A percentile compares a stretch with the other conserved stretches of the same genome.
Evolutionary conservation across 2,113 vertebrate genomes (phyloP).

Genomic region (Ptilorrhoa leucosticta): DNA sequence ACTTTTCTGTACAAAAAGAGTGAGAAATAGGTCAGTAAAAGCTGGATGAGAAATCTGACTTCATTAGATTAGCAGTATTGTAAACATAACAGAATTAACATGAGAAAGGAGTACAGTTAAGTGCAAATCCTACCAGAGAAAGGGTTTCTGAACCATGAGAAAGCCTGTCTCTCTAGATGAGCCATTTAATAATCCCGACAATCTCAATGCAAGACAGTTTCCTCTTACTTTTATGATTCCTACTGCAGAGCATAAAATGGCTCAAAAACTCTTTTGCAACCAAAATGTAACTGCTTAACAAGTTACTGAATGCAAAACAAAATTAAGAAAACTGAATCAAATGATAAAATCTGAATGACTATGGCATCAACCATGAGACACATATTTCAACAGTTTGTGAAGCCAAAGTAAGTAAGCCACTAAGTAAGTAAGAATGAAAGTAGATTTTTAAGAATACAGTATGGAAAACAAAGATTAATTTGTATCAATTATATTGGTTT

Average conservation of each 20-base stretch:
- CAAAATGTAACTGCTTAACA: neutral
- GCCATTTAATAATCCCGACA: neutral
- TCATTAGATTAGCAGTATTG: neutral
- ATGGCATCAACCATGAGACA: neutral
- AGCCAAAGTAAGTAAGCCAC: neutral
- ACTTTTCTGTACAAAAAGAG: neutral
- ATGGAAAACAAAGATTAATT: neutral
- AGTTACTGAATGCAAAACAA: neutral
- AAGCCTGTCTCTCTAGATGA: neutral
- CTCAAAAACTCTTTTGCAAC: neutral
- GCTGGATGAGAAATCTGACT: neutral
- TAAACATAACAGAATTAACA: neutral
- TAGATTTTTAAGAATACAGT: neutral
- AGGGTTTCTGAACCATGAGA: neutral
- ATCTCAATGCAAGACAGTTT: neutral
- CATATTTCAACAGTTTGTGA: neutral
- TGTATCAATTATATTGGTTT: neutral
- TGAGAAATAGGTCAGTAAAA: neutral
- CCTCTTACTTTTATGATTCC: neutral
- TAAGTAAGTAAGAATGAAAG: neutral
- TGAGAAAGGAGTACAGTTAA: neutral
- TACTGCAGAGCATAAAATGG: neutral
- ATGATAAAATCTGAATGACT: neutral
- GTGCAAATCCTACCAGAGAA: neutral
- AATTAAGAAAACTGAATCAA: neutral